These are phyloP conservation scores for Xylota segnis DNA, from an alignment of 2,888 invertebrate genomes.

Conservation along the genomic window DNA sequence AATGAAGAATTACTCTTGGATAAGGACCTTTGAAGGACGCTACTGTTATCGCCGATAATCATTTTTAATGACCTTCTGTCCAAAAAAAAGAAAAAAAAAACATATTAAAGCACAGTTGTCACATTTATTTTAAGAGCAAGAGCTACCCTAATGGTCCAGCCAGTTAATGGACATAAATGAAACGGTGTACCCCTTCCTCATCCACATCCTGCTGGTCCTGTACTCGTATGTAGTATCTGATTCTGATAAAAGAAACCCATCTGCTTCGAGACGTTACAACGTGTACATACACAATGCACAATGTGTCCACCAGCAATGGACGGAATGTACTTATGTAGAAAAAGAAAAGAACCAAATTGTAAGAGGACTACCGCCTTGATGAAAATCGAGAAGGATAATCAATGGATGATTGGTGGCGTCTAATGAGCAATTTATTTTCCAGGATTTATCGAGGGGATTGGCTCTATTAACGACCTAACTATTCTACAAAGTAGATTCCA, in stretches of 20 bases:
- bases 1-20: constrained; percentile 41
- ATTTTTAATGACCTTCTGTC: constrained; percentile 60
- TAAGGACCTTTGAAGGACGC: constrained; percentile 24
- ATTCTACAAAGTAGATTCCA: constrained; percentile 4
- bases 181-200: background rate
- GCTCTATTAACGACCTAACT: constrained; percentile 54
- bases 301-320: constrained; percentile 19
- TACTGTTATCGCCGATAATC: constrained; percentile 50
- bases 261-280: constrained; percentile 16
- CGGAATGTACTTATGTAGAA: constrained; percentile 16
- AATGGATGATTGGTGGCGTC: constrained; percentile 69
- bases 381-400: constrained; percentile 66
- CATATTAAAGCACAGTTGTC: constrained; percentile 42
- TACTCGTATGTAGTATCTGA: background rate
- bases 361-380: constrained; percentile 24
- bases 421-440: constrained; percentile 72
- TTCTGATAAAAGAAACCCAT: constrained; percentile 12
- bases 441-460: constrained; percentile 66
- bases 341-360: constrained; percentile 24
- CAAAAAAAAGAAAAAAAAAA: constrained; percentile 32
- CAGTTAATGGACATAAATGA: constrained; percentile 71
- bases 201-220: background rate
- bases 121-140: constrained; percentile 65
- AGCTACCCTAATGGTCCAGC: constrained; percentile 62
- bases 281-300: constrained; percentile 42